Evolutionary conservation across 2,888 invertebrate species (phyloP).

Genomic region (Tinea pellionella): DNA sequence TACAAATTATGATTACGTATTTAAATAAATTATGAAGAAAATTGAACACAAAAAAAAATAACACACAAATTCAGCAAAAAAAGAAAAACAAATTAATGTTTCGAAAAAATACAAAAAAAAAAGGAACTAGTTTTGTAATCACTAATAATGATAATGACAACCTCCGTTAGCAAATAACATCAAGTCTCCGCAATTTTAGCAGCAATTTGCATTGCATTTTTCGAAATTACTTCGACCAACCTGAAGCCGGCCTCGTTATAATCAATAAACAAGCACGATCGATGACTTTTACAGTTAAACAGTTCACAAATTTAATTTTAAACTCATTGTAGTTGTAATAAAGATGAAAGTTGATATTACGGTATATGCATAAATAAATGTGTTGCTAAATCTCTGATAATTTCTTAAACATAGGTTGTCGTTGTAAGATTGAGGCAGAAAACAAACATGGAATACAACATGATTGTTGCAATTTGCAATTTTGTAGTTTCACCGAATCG

Average conservation of each 20-base stretch:
- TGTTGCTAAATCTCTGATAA: slow-evolving; percentile 21
- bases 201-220: slow-evolving; percentile 12
- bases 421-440: slow-evolving; percentile 27
- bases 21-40: no score
- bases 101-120: neutral
- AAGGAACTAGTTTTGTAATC: neutral
- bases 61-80: no score
- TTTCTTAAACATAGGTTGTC: slow-evolving; percentile 32
- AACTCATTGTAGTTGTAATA: neutral
- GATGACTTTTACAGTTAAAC: neutral
- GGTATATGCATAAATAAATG: neutral
- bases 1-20: no score
- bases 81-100: no score
- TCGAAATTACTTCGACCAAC: neutral
- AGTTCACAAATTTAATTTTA: neutral
- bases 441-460: slow-evolving; percentile 31
- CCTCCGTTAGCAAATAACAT: neutral
- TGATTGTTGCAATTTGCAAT: neutral
- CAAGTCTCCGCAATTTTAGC: neutral
- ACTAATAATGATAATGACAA: neutral
- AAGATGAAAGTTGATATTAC: neutral
- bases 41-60: no score
- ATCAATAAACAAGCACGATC: slow-evolving; percentile 6
- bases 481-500: slow-evolving; percentile 1
- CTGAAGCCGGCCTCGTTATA: neutral